Evolutionary conservation across 1,140 invertebrate species (phyloP), one percentile per base, ranked within the genome.

Genomic region (Oreohelix idahoensis): DNA sequence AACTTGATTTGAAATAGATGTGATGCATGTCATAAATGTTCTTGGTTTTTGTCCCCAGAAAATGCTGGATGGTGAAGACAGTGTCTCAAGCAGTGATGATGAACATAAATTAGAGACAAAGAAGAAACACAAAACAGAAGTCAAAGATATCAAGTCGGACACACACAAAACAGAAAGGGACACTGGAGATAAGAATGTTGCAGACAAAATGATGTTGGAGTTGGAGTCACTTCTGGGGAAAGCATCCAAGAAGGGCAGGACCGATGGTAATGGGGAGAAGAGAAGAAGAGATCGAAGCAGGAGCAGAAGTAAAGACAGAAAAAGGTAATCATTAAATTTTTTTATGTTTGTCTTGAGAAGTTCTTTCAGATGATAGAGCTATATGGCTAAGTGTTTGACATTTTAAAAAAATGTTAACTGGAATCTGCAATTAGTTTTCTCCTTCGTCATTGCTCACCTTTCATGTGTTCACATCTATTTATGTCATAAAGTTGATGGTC

Each of bases 171-270:
- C 73, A 38, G 53, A 49, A 8, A 49, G 17, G 17, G 53, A 23
- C 53, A 20, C 4, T 10, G 86, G 84, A 73, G 94, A 94, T 89
- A 93, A 94, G 81, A 92, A 94, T 85, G 93, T 96, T 69, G 95
- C 97, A 29, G 95, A 96, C 88, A 95, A 96, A 90, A 95, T 96
- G 66, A 97, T 99, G 96, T 95, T 96, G 70, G 96, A 97, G 87
- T 93, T 99, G 69, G 97, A 98, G 93, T 96, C 96, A 26, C 91
- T 98, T 32, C 96, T 97, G 87, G 85, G 83, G 84, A 85, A 89
- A 84, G 78, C 86, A 76, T 77, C 66, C 45, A 39, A 80, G 23
- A 58, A 81, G 63, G 86, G 38, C 39, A 70, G 45, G 81, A 83
- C 49, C 32, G 70, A 11, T 20, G 39, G 32, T n/a, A 32, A 75